phyloP scores from a whole-genome alignment of 2,113 vertebrate genomes.

The Pedionomus torquatus region DNA sequence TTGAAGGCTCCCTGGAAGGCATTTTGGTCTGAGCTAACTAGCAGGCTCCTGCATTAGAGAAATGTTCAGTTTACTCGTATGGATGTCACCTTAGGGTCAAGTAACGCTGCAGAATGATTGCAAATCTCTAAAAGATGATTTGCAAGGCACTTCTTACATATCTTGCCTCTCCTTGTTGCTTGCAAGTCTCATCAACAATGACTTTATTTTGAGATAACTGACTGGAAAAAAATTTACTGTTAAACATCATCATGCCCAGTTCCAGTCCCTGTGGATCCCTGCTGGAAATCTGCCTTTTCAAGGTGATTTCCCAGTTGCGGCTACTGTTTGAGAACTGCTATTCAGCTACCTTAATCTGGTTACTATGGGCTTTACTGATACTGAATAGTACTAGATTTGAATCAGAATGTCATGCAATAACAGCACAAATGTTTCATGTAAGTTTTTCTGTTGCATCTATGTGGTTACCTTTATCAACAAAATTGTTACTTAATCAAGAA shows the following conservation, averaged over 20 bases:
- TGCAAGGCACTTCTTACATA: not conserved
- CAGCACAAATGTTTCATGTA: not conserved
- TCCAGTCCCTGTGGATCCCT: not conserved
- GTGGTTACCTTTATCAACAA: not conserved
- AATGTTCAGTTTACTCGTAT: not conserved
- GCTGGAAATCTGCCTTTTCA: not conserved
- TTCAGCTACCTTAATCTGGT: not conserved
- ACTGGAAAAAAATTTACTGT: not conserved
- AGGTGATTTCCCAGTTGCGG: not conserved
- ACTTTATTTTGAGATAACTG: not conserved
- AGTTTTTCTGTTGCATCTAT: not conserved
- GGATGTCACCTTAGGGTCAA: not conserved
- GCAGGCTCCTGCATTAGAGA: not conserved
- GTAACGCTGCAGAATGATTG: not conserved
- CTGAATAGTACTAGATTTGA: not conserved
- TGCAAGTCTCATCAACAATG: not conserved
- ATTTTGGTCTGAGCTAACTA: not conserved
- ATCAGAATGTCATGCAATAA: not conserved
- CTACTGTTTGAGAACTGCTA: not conserved
- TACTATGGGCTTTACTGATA: not conserved
- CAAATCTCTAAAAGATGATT: not conserved
- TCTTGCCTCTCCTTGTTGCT: not conserved
- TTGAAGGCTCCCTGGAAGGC: not conserved
- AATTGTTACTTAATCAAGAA: not conserved
- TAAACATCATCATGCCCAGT: not conserved